A percentile compares a stretch with the other conserved stretches of the same genome.
phyloP scores from a whole-genome alignment of 2,797 vertebrate species.

The Aplochiton taeniatus region DNA sequence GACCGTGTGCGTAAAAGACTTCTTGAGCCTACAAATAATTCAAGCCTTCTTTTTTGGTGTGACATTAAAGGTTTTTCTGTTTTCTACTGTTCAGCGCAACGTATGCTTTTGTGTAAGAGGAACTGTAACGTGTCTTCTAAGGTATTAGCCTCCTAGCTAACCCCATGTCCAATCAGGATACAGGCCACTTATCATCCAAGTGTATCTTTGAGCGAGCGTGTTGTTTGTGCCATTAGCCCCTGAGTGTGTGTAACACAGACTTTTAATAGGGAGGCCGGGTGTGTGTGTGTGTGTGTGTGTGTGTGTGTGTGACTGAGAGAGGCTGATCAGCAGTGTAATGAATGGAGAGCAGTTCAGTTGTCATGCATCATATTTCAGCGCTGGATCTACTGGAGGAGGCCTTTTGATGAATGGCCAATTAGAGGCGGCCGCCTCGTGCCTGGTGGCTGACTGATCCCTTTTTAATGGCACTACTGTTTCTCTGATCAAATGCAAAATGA shows the following conservation, averaged over 20 bases:
- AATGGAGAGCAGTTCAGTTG: conserved; percentile 70
- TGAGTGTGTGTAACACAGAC: conserved; percentile 25
- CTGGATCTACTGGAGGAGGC: conserved; percentile 68
- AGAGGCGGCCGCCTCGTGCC: conserved; percentile 70
- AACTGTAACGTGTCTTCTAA: not conserved
- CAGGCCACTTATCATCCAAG: not conserved
- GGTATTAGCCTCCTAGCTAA: not conserved
- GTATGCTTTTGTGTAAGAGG: not conserved
- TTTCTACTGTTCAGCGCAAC: not conserved
- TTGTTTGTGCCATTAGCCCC: not conserved
- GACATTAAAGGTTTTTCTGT: no score
- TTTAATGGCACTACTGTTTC: conserved; percentile 80
- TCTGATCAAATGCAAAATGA: conserved; percentile 80
- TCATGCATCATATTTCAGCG: conserved; percentile 70
- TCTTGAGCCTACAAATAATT: no score
- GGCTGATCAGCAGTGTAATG: conserved; percentile 70
- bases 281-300: conserved; percentile 31
- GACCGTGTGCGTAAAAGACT: not conserved
- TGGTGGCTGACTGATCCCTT: conserved; percentile 79
- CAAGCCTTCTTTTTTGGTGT: no score
- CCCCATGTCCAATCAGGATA: no score
- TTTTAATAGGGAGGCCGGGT: not conserved
- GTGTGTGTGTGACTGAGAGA: conserved; percentile 34
- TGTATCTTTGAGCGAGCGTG: not conserved
- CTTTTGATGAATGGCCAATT: conserved; percentile 84